Evolutionary conservation across 2,888 invertebrate species (phyloP).

Genomic region (Rhingia rostrata): DNA sequence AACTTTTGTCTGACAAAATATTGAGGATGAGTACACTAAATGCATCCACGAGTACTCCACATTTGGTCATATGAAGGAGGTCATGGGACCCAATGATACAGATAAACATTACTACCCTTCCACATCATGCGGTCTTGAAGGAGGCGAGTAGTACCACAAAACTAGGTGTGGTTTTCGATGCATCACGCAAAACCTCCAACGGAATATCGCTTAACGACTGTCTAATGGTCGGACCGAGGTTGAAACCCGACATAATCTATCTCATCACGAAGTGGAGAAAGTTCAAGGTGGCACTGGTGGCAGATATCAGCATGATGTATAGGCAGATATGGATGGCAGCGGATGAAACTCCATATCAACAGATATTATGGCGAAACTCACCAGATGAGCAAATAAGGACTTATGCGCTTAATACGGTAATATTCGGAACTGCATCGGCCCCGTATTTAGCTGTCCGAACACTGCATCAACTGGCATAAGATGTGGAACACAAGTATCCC

Average conservation of each 20-base stretch:
- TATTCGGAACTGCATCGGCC: constrained; percentile 68
- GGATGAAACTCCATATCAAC: constrained; percentile 40
- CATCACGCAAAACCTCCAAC: no score
- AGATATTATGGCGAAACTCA: constrained; percentile 45
- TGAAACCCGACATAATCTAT: constrained; percentile 5
- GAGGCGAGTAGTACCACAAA: constrained; percentile 25
- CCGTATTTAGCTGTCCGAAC: constrained; percentile 65
- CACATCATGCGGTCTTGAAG: constrained; percentile 13
- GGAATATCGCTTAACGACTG: constrained; percentile 1
- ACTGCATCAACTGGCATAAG: constrained; percentile 61
- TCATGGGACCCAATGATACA: neutral
- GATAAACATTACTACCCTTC: constrained; percentile 8
- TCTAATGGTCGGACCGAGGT: constrained; percentile 16
- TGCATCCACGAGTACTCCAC: constrained; percentile 6
- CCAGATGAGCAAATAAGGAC: constrained; percentile 42
- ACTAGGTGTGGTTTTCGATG: no score
- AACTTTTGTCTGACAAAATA: constrained; percentile 1
- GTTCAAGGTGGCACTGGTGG: neutral
- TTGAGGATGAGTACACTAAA: neutral
- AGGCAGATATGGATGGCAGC: constrained; percentile 35
- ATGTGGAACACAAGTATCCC: constrained; percentile 72
- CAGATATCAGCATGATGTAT: constrained; percentile 41
- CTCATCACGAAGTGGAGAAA: constrained; percentile 1
- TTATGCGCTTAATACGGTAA: constrained; percentile 67
- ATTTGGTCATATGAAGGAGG: constrained; percentile 36